Evolutionary conservation across 2,888 invertebrate species (phyloP), one percentile per base, ranked within the genome.

Genomic region (Drosophila neotestacea): DNA sequence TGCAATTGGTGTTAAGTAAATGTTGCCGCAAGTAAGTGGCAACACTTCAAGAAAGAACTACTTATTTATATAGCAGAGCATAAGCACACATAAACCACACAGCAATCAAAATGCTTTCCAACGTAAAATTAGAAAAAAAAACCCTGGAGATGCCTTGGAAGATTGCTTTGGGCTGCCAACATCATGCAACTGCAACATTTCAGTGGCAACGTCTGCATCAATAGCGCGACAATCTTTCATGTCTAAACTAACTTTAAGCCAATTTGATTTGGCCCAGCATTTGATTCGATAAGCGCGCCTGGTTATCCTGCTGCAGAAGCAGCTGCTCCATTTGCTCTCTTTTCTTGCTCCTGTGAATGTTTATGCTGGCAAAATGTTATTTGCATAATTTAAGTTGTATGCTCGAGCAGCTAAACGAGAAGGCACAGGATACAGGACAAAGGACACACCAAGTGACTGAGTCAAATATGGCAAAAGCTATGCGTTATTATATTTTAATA

Each of bases 11-110:
- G 79, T 79, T 88, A 82, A 85, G 88, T 85, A 89, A 88, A 88
- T 89, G 89, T 88, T 89, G 85, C 77, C 82, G 65, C 79, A 84
- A 81, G 83, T 85, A 89, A 88, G 89, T 86, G 89, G 88, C 86
- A 85, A 79, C 83, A 75, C 74, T 83, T 41, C 39, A 9, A n/a
- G 50, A 41, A 60, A 52, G 39, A 39, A 41, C 44, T 30, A 32
- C 30, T 55, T 64, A 44, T 58, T 51, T 48, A 39, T 58, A 56
- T 50, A 50, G 36, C 2, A 47, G 36, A 36, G 34, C 39, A 13
- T 56, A 46, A 32, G 54, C 41, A 54, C 34, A 50, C 32, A 54
- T 59, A 51, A 65, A 70, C 44, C 59, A 64, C 84, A 76, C 54
- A 58, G 52, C 67, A 76, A 74, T 66, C 72, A 67, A 66, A 68